Evolutionary conservation across 64 coral and sea anemone species (phyloP), one percentile per base, ranked within the genome.

Genomic region (Porites australiensis): DNA sequence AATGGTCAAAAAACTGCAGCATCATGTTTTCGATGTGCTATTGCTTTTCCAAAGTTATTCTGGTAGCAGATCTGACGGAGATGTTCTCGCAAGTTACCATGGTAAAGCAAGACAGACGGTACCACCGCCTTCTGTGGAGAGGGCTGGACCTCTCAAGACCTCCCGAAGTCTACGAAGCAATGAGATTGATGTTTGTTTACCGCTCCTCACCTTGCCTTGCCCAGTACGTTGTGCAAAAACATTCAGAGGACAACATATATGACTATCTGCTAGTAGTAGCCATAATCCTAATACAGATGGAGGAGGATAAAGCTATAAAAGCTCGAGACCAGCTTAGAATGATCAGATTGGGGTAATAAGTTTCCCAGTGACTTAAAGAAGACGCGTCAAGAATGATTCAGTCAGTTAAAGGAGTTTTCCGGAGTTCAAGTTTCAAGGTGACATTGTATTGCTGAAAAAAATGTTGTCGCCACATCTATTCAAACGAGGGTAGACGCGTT

Each of bases 101-200:
- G 47, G 79, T 49, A 9, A 66, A 90, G 58, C 62, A 86, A 80
- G 90, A 92, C 55, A 58, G 89, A 13, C 50, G 37, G 13, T 83
- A 87, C 20, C 93, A 90, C 18, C 87, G 93, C 10, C 86, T 86
- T 44, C 52, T 94, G 16, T 94, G 79, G 87, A 80, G 86, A 59
- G 87, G 75, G 9, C 18, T 94, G 67, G 78, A 90, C 1, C 27
- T 45, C 5, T 8, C 69, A 0, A 86, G 23, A 72, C 61, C 61
- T 16, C 79, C 81, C 3, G 88, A 95, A 4, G 74, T 95, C 43
- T 91, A 91, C 44, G 75, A 95, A 72, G 74, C 69, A 45, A 85
- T 73, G 6, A 46, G 90, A 21, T 20, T 90, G 43, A 43, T 88
- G 77, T 89, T 89, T 27, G 86, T 67, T 22, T 52, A 94, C 47